Evolutionary conservation across 2,113 vertebrate species (phyloP), one percentile per base, ranked within the genome.

Genomic region (Callopanchax toddi): DNA sequence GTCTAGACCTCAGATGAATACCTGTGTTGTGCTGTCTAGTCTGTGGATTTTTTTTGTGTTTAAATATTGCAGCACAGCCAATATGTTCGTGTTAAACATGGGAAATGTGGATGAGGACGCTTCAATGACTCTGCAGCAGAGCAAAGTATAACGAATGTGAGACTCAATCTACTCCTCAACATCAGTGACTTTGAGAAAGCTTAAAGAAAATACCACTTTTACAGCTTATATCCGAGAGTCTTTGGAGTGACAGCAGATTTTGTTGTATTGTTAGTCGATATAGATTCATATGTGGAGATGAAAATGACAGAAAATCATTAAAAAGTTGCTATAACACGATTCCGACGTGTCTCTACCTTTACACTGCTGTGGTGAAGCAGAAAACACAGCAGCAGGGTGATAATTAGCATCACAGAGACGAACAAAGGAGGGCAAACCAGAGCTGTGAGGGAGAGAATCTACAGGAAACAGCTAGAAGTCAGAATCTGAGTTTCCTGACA

Each of bases 341-440:
- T 6, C 43, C 17, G 22, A 46, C 51, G 49, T 39, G 48, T 18
- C 25, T 71, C 23, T 26, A 71, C 56, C 18, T 59, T 62, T 67
- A 18, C 37, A 25, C 61, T 50, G 44, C 53, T 62, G 54, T 52
- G 57, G 40, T 21, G 17, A 34, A 50, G 50, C 39, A 56, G 60
- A 51, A 7, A 23, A 10, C 8, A 56, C 23, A 64, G 45, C 55
- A 51, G 16, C 58, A 62, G 74, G 58, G 62, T 44, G 64, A 70
- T 62, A 53, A 87, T 76, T 65, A 74, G 22, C 61, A 65, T 67
- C 37, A 60, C 60, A 79, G 43, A 77, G 64, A 44, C 54, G 65
- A 29, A 48, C 39, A 74, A 60, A 40, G 67, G n/a, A n/a, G 65
- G 46, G n/a, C 11, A 11, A 23, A 49, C 48, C 63, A 68, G 48